Conservation (phyloP, 1,140 invertebrate species). For the Ephestia elutella region DNA sequence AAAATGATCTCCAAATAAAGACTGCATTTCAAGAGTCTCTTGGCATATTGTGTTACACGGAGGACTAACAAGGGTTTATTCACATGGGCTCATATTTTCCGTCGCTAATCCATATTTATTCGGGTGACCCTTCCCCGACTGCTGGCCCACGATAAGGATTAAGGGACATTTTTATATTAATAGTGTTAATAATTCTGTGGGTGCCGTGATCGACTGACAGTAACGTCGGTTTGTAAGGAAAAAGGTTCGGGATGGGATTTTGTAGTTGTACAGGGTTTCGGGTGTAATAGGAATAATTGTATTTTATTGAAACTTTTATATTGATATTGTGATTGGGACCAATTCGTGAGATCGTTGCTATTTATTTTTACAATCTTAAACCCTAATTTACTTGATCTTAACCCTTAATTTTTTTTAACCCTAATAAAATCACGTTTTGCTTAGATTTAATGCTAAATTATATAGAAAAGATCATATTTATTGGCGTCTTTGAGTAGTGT, state of each 20-base stretch:
- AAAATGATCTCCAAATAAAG: neutral
- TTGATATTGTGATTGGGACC: too few relatives aligned
- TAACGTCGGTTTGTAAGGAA: slow-evolving; percentile 3
- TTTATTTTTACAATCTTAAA: too few relatives aligned
- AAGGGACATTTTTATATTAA: slow-evolving; percentile 33
- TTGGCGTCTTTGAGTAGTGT: too few relatives aligned
- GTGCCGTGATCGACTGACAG: slow-evolving; percentile 21
- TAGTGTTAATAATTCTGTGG: slow-evolving; percentile 33
- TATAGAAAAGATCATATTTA: too few relatives aligned
- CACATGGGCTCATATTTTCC: slow-evolving; percentile 30
- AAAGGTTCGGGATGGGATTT: neutral
- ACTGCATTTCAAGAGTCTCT: neutral
- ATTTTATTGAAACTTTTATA: too few relatives aligned
- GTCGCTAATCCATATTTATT: slow-evolving; percentile 43
- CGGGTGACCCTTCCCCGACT: slow-evolving; percentile 32
- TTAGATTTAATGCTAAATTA: too few relatives aligned
- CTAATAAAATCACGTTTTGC: too few relatives aligned
- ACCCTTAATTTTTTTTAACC: too few relatives aligned
- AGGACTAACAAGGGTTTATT: slow-evolving; percentile 17
- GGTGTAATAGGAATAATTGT: too few relatives aligned
- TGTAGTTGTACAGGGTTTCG: too few relatives aligned
- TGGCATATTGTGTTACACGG: slow-evolving; percentile 14
- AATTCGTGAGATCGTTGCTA: too few relatives aligned
- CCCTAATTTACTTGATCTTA: too few relatives aligned
- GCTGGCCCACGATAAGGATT: slow-evolving; percentile 29